A percentile compares a stretch with the other conserved stretches of the same genome.
Evolutionary conservation across 2,888 invertebrate species (phyloP).

Genomic region (Dioctria linearis): DNA sequence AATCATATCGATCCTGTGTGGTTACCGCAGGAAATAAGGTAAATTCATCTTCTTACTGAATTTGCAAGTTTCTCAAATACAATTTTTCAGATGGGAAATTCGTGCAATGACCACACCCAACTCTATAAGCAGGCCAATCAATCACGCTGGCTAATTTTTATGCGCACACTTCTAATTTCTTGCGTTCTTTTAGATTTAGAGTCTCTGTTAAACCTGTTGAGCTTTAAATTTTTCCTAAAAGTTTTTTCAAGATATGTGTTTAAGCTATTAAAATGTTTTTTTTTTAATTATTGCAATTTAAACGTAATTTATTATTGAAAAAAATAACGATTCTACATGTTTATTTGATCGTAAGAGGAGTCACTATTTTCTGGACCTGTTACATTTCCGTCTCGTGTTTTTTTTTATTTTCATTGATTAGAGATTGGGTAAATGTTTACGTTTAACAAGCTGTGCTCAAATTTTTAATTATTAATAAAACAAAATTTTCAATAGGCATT

Average conservation of each 20-base stretch:
- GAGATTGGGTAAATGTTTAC: neutral
- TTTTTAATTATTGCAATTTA: neutral
- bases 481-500: neutral
- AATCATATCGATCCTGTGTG: slow-evolving; percentile 76
- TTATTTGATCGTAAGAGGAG: neutral
- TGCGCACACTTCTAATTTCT: neutral
- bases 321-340: neutral
- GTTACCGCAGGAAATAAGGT: slow-evolving; percentile 79
- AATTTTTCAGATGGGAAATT: slow-evolving; percentile 76
- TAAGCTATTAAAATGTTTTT: neutral
- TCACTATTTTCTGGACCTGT: slow-evolving; percentile 1
- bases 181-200: neutral
- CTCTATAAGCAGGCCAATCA: slow-evolving; percentile 75
- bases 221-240: neutral
- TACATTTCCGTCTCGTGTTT: neutral
- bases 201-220: neutral
- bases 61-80: slow-evolving; percentile 53
- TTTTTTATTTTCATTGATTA: neutral
- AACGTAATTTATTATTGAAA: neutral
- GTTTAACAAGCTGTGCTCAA: slow-evolving; percentile 27
- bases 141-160: slow-evolving; percentile 65
- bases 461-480: slow-evolving; percentile 20
- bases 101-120: slow-evolving; percentile 81
- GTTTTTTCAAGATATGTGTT: slow-evolving; percentile 1
- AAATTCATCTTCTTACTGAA: slow-evolving; percentile 55